A percentile compares a stretch with the other conserved stretches of the same genome.
These are phyloP conservation scores for Halichondria panicea DNA, from an alignment of 37 sponge, comb jelly and placozoan genomes.

Conservation along the genomic window DNA sequence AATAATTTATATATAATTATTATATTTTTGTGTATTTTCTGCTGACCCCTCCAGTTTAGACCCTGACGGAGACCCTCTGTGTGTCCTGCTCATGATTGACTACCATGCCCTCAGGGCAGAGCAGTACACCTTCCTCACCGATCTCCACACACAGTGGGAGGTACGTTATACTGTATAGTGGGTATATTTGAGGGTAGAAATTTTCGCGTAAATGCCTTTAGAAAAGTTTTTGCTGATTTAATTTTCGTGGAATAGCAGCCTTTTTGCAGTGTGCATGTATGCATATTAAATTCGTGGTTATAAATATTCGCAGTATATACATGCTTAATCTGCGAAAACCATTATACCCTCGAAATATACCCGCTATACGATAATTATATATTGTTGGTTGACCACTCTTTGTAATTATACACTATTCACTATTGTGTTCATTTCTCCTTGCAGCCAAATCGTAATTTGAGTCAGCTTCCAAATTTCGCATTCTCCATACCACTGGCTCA, in stretches of 20 bases:
- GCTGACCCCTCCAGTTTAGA: too few species aligned
- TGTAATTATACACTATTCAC: not conserved
- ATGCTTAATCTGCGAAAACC: too few species aligned
- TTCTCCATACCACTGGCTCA: slow-evolving; percentile 86
- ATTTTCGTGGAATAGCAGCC: too few species aligned
- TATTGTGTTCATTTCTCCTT: not conserved
- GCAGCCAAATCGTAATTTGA: slow-evolving; percentile 66
- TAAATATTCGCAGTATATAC: too few species aligned
- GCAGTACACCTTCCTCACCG: slow-evolving; percentile 70
- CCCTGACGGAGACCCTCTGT: slow-evolving; percentile 90
- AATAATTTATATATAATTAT: not conserved
- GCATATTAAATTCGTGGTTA: too few species aligned
- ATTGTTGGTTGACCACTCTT: not conserved
- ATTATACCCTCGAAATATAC: too few species aligned
- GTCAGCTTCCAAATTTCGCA: slow-evolving; percentile 91
- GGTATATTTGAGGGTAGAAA: not conserved
- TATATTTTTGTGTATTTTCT: not conserved
- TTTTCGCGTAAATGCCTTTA: too few species aligned
- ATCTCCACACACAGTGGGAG: slow-evolving; percentile 75
- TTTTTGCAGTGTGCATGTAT: too few species aligned
- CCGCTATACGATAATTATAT: too few species aligned
- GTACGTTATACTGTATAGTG: slow-evolving; percentile 8
- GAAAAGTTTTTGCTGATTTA: too few species aligned
- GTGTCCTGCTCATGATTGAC: slow-evolving; percentile 86
- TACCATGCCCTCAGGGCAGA: slow-evolving; percentile 80